Conservation (phyloP, 2,888 invertebrate species). For the Heliconius charithonia region DNA sequence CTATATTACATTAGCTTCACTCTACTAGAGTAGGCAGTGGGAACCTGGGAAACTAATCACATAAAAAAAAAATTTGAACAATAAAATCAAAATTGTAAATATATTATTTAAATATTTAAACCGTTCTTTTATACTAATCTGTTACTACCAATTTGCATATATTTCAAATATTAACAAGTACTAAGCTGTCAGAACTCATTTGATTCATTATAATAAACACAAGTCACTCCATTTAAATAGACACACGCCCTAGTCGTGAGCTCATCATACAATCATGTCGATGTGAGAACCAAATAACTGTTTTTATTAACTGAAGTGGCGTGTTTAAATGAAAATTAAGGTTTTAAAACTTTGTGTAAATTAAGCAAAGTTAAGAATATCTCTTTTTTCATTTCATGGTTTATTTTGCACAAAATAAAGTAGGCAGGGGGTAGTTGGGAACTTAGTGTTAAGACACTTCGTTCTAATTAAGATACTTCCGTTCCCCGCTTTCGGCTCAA, state of each 20-base stretch:
- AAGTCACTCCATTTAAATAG: conserved; percentile 21
- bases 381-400: too few relatives aligned
- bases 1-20: too few relatives aligned
- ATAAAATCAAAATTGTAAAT: too few relatives aligned
- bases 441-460: neutral
- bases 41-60: too few relatives aligned
- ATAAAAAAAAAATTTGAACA: too few relatives aligned
- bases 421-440: neutral
- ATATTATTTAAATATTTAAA: too few relatives aligned
- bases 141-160: neutral
- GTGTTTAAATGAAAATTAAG: neutral
- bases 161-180: neutral
- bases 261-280: conserved; percentile 22
- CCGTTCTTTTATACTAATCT: neutral
- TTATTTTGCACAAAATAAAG: neutral
- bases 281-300: conserved; percentile 19
- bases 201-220: conserved; percentile 12
- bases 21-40: too few relatives aligned
- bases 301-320: conserved; percentile 6
- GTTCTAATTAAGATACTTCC: neutral
- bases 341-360: neutral
- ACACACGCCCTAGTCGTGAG: conserved; percentile 18
- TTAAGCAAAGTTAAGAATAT: neutral
- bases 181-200: conserved; percentile 17
- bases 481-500: neutral